Base-by-base conservation (phyloP, 92 coral and sea anemone genomes). In the Porites cylindrica region DNA sequence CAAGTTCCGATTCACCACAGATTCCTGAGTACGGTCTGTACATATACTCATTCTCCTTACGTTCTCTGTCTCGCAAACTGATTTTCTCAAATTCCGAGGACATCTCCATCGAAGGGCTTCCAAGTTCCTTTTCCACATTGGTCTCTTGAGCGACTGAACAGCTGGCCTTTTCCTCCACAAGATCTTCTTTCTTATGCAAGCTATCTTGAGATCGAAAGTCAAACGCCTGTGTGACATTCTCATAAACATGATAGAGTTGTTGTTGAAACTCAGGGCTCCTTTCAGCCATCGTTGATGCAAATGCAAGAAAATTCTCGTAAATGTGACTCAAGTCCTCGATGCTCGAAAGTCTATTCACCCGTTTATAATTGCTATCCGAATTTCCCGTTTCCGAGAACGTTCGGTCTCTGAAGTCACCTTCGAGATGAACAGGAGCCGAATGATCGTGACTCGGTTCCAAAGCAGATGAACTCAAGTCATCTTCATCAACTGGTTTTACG, bases 21-120 rank as follows among this genome's bases (percentile, higher is more conserved):
- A 89, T 82, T 6, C 95, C 95, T 1, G 95, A 89, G 50, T 82
- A 92, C 5, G 47, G 47, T 21, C 88, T 89, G 68, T 83, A 77
- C 21, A 73, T 85, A 61, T 59, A 43, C 23, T 78, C 70, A 20
- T 19, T 14, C 11, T 10, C 51, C 38, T 24, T 9, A 18, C 51
- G 73, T 4, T 76, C 89, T 29, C 83, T 91, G 51, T 92, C 95
- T 21, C 21, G 72, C 58, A 88, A 52, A 20, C 77, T 75, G 26
- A 82, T 82, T 71, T 83, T 82, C 43, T 83, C 89, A 50, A 88
- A 83, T 16, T 75, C 83, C 52, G 82, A 67, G 24, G 82, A 66
- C 75, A 85, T 78, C 23, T 76, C 83, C 53, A 67, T 52, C 4
- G 84, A 69, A 64, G 87, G 80, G 72, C 87, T 83, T 18, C 52